phyloP scores from a whole-genome alignment of 2,888 invertebrate genomes.

The Aspidiotus rigidus region DNA sequence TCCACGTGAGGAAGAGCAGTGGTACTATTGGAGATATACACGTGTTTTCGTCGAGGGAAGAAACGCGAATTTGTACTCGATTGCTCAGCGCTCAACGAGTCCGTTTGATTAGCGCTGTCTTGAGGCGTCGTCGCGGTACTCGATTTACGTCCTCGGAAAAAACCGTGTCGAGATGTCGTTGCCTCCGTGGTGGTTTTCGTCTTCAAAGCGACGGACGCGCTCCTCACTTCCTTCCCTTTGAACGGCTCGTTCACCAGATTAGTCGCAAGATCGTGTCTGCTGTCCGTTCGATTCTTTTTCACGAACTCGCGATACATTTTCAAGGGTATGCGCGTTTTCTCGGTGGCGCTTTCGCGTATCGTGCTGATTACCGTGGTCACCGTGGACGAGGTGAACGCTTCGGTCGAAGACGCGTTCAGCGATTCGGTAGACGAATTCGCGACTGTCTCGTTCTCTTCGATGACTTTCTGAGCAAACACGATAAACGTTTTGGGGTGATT shows the following conservation, averaged over 20 bases:
- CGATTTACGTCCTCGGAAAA: neutral
- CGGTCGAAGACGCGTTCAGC: neutral
- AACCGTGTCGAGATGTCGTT: neutral
- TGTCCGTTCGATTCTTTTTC: constrained; percentile 12
- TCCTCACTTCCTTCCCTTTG: neutral
- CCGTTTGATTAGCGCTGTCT: neutral
- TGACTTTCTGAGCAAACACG: constrained; percentile 5
- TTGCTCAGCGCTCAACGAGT: neutral
- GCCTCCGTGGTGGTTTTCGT: neutral
- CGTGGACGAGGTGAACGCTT: constrained; percentile 39
- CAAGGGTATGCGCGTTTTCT: constrained; percentile 45
- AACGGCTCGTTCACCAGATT: neutral
- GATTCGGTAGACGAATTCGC: neutral
- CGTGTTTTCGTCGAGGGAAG: neutral
- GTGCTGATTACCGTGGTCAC: constrained; percentile 46
- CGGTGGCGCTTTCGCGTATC: constrained; percentile 46
- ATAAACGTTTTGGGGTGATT: constrained; percentile 11
- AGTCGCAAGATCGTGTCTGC: constrained; percentile 2
- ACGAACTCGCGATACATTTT: constrained; percentile 38
- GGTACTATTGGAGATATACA: neutral
- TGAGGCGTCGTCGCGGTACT: neutral
- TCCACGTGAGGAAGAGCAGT: constrained; percentile 10
- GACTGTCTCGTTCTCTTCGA: neutral
- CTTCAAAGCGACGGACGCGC: neutral
- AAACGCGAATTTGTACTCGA: neutral